A percentile compares a stretch with the other conserved stretches of the same genome.
phyloP scores from a whole-genome alignment of 2,888 invertebrate genomes.

The Meta bourneti region DNA sequence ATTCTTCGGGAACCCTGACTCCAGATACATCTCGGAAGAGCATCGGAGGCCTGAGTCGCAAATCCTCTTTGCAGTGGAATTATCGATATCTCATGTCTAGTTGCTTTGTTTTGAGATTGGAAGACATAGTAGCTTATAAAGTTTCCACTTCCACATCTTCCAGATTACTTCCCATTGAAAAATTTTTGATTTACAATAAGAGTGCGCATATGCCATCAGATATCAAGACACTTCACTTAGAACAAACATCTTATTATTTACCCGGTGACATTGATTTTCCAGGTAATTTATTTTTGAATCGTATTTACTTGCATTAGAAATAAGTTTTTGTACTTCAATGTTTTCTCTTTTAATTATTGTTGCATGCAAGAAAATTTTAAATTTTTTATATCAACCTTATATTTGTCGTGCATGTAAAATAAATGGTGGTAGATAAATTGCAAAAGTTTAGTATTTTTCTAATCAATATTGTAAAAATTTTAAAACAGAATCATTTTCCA shows the following conservation, averaged over 20 bases:
- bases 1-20: slow-evolving; percentile 64
- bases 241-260: slow-evolving; percentile 95
- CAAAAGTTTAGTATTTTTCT: no score
- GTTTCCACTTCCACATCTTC: slow-evolving; percentile 85
- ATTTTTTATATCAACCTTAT: no score
- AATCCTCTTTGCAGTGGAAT: slow-evolving; percentile 71
- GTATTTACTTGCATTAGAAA: no score
- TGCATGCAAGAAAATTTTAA: no score
- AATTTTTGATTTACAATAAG: slow-evolving; percentile 82
- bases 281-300: slow-evolving; percentile 83
- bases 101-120: slow-evolving; percentile 92
- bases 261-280: slow-evolving; percentile 94
- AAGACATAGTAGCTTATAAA: slow-evolving; percentile 93
- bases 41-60: slow-evolving; percentile 62
- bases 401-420: not conserved
- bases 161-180: slow-evolving; percentile 60
- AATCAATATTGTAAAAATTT: no score
- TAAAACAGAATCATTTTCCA: no score
- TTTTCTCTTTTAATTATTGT: no score
- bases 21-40: slow-evolving; percentile 69
- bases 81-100: slow-evolving; percentile 88
- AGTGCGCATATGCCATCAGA: slow-evolving; percentile 87
- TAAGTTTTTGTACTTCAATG: no score
- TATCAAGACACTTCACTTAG: slow-evolving; percentile 95
- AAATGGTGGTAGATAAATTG: no score